phyloP scores from a whole-genome alignment of 2,113 vertebrate genomes.

The Puntigrus tetrazona region DNA sequence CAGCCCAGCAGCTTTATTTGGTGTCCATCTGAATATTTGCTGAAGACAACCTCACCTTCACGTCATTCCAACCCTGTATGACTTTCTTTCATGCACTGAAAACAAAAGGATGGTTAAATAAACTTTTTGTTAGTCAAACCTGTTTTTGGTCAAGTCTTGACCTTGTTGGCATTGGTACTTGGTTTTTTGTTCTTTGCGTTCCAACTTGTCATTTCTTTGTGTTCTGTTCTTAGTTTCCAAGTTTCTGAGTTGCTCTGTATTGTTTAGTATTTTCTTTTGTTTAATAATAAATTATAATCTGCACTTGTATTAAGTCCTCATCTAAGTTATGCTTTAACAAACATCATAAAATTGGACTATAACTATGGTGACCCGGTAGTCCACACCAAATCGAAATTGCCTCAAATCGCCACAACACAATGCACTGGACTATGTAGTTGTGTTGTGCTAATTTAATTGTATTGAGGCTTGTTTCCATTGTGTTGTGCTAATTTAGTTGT shows the following conservation, averaged over 20 bases:
- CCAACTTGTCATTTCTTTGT: background rate
- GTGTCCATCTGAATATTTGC: background rate
- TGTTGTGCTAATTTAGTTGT: too few relatives aligned
- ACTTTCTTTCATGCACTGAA: background rate
- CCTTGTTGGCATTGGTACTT: background rate
- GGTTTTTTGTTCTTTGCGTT: background rate
- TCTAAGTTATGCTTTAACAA: background rate
- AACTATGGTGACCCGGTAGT: too few relatives aligned
- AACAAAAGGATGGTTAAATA: background rate
- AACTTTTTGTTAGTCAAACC: background rate
- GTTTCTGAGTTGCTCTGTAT: background rate
- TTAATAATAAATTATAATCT: too few relatives aligned
- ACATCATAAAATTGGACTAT: too few relatives aligned
- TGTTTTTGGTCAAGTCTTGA: background rate
- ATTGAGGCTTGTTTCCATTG: too few relatives aligned
- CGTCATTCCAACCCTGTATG: background rate
- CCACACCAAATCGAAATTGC: too few relatives aligned
- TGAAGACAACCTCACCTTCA: background rate
- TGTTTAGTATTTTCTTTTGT: background rate
- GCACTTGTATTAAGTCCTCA: background rate
- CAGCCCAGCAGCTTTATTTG: slow-evolving; percentile 5
- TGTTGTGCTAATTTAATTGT: too few relatives aligned
- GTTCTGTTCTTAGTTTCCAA: background rate
- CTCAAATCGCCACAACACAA: too few relatives aligned
- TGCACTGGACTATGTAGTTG: too few relatives aligned